A percentile compares a stretch with the other conserved stretches of the same genome.
Conservation (phyloP, 2,888 invertebrate genomes). For the Nematopogon swammerdamellus region DNA sequence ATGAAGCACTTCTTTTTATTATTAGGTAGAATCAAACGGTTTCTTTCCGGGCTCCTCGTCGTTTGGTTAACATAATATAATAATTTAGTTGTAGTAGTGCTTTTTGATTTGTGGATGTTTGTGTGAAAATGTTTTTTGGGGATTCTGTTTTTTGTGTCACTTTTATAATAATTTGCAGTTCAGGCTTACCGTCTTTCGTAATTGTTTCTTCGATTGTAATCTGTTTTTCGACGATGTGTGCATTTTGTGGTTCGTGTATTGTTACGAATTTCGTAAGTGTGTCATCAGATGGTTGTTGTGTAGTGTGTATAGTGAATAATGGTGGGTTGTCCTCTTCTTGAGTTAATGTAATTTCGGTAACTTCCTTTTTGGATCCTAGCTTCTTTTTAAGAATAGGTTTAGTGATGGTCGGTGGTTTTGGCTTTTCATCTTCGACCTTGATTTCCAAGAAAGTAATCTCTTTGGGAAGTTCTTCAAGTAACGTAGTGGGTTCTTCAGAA, state of each 20-base stretch:
- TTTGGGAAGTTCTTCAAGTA: conserved; percentile 13
- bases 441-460: conserved; percentile 7
- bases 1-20: no score
- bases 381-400: conserved; percentile 35
- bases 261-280: no score
- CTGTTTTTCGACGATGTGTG: no score
- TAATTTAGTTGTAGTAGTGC: no score
- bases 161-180: conserved; percentile 6
- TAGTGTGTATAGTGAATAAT: no score
- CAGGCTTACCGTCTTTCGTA: conserved; percentile 9
- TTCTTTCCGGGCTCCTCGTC: no score
- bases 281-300: no score
- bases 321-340: conserved; percentile 24
- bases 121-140: not conserved
- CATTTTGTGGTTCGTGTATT: no score
- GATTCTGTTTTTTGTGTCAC: conserved; percentile 7
- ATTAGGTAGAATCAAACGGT: no score
- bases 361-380: conserved; percentile 31
- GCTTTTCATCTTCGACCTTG: conserved; percentile 11
- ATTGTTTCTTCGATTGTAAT: conserved; percentile 6
- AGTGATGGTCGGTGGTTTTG: conserved; percentile 23
- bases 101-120: no score
- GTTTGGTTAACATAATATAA: no score
- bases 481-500: conserved; percentile 4
- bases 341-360: conserved; percentile 32